Percentiles rank a stretch among this genome's conserved stretches.
Evolutionary conservation across 2,888 invertebrate species (phyloP).

Genomic region (Nowickia ferox): DNA sequence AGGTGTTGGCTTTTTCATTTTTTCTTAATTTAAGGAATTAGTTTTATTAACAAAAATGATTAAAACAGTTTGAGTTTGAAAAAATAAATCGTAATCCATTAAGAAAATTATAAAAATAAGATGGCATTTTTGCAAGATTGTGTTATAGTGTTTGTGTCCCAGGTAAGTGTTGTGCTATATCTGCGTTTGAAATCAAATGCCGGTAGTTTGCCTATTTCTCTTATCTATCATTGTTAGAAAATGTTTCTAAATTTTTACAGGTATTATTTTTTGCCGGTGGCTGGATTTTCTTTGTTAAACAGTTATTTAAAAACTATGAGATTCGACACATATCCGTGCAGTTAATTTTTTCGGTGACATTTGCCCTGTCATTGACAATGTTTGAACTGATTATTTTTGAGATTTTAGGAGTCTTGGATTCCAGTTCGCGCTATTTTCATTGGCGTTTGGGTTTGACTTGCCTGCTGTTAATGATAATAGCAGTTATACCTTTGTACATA

Average conservation of each 20-base stretch:
- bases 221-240: not conserved
- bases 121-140: conserved; percentile 95
- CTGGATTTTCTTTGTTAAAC: conserved; percentile 99
- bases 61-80: conserved; percentile 8
- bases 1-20: conserved; percentile 38
- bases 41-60: conserved; percentile 37
- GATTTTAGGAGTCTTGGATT: conserved; percentile 95
- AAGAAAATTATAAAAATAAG: conserved; percentile 11
- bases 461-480: conserved; percentile 96
- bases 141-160: conserved; percentile 91
- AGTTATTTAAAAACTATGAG: conserved; percentile 98
- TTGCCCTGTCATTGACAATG: conserved; percentile 98
- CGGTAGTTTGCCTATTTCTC: conserved; percentile 5
- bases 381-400: conserved; percentile 99
- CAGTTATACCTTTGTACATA: conserved; percentile 98
- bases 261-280: conserved; percentile 97
- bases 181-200: conserved; percentile 1
- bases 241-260: conserved; percentile 84
- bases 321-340: conserved; percentile 97
- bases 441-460: conserved; percentile 97
- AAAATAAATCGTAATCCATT: not conserved
- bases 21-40: not conserved
- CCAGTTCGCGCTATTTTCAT: conserved; percentile 89
- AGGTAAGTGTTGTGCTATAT: conserved; percentile 84
- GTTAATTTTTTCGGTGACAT: conserved; percentile 97